These are phyloP conservation scores for Narcine bancroftii DNA, from an alignment of 2,113 vertebrate genomes.

Conservation along the genomic window DNA sequence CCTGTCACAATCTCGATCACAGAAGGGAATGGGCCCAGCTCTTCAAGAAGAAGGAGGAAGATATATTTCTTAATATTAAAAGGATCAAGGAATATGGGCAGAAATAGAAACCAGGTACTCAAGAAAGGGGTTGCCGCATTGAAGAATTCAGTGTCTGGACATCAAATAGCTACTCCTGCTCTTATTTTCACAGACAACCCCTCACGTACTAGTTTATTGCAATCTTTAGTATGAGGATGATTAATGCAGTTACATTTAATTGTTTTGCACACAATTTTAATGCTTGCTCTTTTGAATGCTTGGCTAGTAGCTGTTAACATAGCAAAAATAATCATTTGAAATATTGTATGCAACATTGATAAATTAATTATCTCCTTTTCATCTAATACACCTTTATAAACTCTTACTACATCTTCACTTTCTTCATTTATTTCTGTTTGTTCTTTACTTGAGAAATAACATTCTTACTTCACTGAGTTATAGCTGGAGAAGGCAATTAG, in stretches of 20 bases:
- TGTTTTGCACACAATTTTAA: background rate
- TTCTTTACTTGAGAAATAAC: background rate
- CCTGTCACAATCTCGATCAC: too few species aligned
- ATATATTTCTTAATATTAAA: too few species aligned
- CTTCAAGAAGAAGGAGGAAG: too few species aligned
- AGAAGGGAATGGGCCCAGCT: too few species aligned
- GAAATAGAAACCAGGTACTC: too few species aligned
- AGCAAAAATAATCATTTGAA: background rate
- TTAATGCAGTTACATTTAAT: background rate
- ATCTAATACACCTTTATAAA: background rate
- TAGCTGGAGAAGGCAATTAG: conserved; percentile 86
- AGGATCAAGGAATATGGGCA: too few species aligned
- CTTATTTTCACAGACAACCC: background rate
- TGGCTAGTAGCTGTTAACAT: background rate
- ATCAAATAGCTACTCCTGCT: too few species aligned
- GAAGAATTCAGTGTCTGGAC: too few species aligned
- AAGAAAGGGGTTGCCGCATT: too few species aligned
- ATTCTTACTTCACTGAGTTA: conserved; percentile 62
- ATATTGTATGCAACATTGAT: background rate
- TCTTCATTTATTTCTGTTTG: background rate
- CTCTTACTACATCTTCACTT: background rate
- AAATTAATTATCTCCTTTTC: too few species aligned
- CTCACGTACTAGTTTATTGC: background rate
- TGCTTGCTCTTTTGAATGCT: background rate
- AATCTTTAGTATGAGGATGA: background rate